Evolutionary conservation across 2,888 invertebrate species (phyloP), one percentile per base, ranked within the genome.

Genomic region (Pyrrhosoma nymphula): DNA sequence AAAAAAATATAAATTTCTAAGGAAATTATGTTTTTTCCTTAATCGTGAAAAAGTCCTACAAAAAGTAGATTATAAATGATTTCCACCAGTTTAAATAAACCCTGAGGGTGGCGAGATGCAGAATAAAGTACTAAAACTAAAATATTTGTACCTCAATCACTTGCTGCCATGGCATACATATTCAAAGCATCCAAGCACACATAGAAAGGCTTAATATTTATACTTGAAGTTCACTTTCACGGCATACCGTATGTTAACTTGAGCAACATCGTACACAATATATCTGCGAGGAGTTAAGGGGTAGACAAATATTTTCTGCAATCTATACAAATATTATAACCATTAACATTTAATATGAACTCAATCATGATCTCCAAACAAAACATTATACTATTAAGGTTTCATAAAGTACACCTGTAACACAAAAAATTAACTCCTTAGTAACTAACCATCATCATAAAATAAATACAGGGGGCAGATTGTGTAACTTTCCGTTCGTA

Each of bases 231-330:
- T 98, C 97, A 98, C 97, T 96, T 98, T 98, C 95, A 99, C 96
- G 96, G 99, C 97, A 97, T 99, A 99, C 96, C 98, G 98, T 95
- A 99, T 98, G 96, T 99, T 98, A 69, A 99, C 98, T 97, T 99
- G 99, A 23, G 99, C 99, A 75, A 98, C 98, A 97, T 99, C 99
- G 97, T 99, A 99, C 0, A 99, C 99, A 97, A 99, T 99, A 96
- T 98, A 98, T 97, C 98, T 98, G 97, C 95, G 95, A 95, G 75
- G 18, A 20, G 95, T 96, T 96, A 96, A 96, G 96, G 96, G 96
- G 96, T 23, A 69, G n/a, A 69, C 69, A 69, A 26, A 69, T 12
- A 26, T 8, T 69, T 47, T 47, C 12, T 3, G 60, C 3, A 60
- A 20, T 20, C 60, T 8, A 16, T 60, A 20, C 60, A 4, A 47